Conservation (phyloP, 2,888 invertebrate species). For the Timandra comae region DNA sequence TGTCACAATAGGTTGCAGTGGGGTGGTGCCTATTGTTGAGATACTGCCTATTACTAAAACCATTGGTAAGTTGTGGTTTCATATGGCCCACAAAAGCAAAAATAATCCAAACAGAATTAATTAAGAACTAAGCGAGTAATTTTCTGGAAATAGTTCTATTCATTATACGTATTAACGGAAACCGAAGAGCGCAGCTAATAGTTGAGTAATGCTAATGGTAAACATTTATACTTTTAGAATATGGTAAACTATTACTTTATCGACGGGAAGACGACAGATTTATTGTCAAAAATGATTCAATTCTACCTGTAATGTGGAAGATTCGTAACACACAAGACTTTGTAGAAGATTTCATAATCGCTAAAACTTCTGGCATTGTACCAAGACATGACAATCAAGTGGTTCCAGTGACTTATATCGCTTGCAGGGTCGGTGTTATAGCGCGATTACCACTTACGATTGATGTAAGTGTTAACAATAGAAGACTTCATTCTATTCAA, state of each 20-base stretch:
- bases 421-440: constrained; percentile 59
- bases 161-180: not conserved
- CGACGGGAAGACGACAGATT: constrained; percentile 65
- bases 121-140: no score
- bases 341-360: constrained; percentile 63
- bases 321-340: constrained; percentile 58
- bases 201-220: not conserved
- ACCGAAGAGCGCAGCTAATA: no score
- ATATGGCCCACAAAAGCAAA: not conserved
- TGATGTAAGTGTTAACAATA: constrained; percentile 68
- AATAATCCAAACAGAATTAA: no score
- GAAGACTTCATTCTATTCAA: no score
- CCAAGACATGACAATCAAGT: constrained; percentile 61
- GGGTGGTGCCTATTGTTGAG: constrained; percentile 70
- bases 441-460: constrained; percentile 51
- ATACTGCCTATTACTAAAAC: constrained; percentile 55
- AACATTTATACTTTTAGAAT: constrained; percentile 41
- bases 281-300: constrained; percentile 74
- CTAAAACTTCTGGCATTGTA: constrained; percentile 56
- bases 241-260: constrained; percentile 74
- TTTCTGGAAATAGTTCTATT: not conserved
- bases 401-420: constrained; percentile 66
- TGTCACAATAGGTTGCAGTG: constrained; percentile 68
- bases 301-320: constrained; percentile 74
- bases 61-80: constrained; percentile 43